Evolutionary conservation across 30 jellyfish, hydroid and myxozoan species (phyloP).

Genomic region (Cassiopea xamachana): DNA sequence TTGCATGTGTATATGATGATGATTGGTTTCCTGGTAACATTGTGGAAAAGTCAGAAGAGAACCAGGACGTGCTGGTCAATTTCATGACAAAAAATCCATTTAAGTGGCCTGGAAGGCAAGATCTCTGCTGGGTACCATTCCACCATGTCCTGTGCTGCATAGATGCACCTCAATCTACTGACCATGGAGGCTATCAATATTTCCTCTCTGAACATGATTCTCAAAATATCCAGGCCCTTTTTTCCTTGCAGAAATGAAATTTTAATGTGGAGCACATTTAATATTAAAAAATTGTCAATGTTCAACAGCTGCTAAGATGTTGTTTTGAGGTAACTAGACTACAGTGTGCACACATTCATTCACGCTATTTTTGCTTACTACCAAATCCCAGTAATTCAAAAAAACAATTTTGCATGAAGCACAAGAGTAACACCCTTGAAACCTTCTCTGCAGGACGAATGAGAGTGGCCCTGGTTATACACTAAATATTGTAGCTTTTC

Average conservation of each 20-base stretch:
- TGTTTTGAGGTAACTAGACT: not conserved
- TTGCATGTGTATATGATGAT: constrained; percentile 3
- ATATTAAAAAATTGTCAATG: not conserved
- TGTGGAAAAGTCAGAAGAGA: constrained; percentile 21
- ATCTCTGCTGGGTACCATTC: not conserved
- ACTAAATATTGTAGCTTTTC: not conserved
- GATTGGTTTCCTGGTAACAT: not conserved
- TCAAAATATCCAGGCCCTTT: not conserved
- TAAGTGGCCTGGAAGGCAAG: constrained; percentile 12
- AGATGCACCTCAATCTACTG: not conserved
- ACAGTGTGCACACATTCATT: not conserved
- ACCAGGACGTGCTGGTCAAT: constrained; percentile 15
- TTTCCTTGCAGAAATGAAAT: not conserved
- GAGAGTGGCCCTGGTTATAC: not conserved
- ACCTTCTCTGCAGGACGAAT: not conserved
- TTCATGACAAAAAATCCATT: constrained; percentile 9
- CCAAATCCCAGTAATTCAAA: not conserved
- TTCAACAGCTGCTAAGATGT: not conserved
- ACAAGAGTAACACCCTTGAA: not conserved
- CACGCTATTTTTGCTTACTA: not conserved
- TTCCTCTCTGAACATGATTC: not conserved
- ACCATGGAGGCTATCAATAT: not conserved
- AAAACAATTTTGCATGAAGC: not conserved
- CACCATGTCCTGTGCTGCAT: not conserved
- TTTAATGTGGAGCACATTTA: not conserved